Evolutionary conservation across 1,140 invertebrate genomes (phyloP).

Genomic region (Bombus pascuorum): DNA sequence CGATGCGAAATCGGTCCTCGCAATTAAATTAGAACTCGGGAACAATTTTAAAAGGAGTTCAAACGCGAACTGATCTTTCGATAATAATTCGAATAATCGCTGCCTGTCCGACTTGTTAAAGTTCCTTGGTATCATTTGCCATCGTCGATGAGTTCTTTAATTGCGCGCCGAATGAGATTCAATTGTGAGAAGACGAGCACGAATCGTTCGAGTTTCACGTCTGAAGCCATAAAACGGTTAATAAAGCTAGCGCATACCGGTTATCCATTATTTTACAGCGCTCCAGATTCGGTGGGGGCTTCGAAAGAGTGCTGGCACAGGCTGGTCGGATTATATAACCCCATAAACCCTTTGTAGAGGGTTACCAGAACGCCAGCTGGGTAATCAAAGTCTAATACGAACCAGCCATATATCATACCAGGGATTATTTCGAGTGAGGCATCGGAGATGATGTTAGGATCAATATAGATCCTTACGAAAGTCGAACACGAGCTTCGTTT

Average conservation of each 20-base stretch:
- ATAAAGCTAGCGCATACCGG: slow-evolving; percentile 23
- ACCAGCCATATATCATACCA: slow-evolving; percentile 10
- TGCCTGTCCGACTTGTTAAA: not conserved
- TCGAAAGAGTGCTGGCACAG: slow-evolving; percentile 5
- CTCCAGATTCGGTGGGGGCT: slow-evolving; percentile 20
- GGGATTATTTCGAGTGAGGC: slow-evolving; percentile 27
- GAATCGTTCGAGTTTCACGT: slow-evolving; percentile 18
- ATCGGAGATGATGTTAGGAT: not conserved
- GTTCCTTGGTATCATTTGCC: not conserved
- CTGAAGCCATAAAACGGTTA: slow-evolving; percentile 37
- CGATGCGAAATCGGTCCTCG: no score
- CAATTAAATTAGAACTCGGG: slow-evolving; percentile 1
- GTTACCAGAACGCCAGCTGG: not conserved
- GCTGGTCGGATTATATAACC: slow-evolving; percentile 9
- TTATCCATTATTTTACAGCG: slow-evolving; percentile 51
- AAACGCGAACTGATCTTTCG: not conserved
- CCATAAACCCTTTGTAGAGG: slow-evolving; percentile 39
- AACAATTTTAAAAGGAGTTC: not conserved
- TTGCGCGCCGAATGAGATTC: slow-evolving; percentile 50
- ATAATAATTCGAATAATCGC: slow-evolving; percentile 1
- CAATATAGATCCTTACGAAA: not conserved
- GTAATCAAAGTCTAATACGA: slow-evolving; percentile 31
- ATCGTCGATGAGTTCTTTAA: slow-evolving; percentile 24
- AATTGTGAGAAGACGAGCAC: slow-evolving; percentile 37
- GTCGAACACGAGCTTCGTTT: not conserved